Evolutionary conservation across 2,113 vertebrate genomes (phyloP), one percentile per base, ranked within the genome.

Genomic region (Pseudorhombus dupliciocellatus): DNA sequence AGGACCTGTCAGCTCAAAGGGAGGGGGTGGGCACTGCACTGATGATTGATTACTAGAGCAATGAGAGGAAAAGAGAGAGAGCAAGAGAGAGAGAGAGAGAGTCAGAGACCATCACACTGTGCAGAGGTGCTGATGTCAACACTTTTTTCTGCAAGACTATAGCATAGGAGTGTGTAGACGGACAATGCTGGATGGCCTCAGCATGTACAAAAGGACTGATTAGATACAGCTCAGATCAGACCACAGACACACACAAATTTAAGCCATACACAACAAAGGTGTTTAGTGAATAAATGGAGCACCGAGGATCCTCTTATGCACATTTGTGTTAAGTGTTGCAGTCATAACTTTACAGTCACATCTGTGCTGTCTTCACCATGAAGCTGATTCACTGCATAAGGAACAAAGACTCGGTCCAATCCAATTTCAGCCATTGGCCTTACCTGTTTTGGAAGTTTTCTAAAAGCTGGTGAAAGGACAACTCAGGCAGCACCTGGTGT

Each of bases 71-170:
- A 59, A 68, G 64, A 51, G 79, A 66, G 52, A 26, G 18, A 22
- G 54, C 22, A 57, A 66, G 66, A 67, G 67, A 68, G 60, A 44
- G 79, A 50, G 61, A 18, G 75, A 73, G 70, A 74, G 52, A 67
- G 51, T 28, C 51, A 64, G 15, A 22, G 57, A 67, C 37, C 54
- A 73, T 86, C 74, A 88, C 70, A 70, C 73, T 77, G 77, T 56
- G n/a, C 48, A 62, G 83, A 84, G 67, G 71, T 88, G 88, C 87
- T 88, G 86, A 92, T 87, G 84, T 90, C 83, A 87, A 88, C 79
- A 79, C 69, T 90, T 84, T 81, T 66, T 75, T 66, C 28, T 70
- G 44, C 52, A 48, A 70, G 55, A 52, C 79, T 59, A 54, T 70
- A 74, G 79, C 48, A 66, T 21, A n/a, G 24, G 56, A 44, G 42